phyloP scores from a whole-genome alignment of 1,140 invertebrate species.

The Formica exsecta region DNA sequence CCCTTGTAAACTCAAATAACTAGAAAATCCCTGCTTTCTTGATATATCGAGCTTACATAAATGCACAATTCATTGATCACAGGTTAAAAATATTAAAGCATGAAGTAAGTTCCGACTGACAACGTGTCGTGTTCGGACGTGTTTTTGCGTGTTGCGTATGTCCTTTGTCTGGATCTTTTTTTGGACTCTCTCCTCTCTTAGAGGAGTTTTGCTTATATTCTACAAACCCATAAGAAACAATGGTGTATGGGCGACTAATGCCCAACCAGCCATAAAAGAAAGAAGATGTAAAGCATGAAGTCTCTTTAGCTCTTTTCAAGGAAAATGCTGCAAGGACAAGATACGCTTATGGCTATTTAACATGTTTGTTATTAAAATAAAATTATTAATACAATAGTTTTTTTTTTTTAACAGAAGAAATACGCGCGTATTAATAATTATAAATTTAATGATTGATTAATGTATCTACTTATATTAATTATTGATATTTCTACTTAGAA shows the following conservation, averaged over 20 bases:
- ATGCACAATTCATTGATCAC: constrained; percentile 55
- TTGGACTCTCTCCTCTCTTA: too few species aligned
- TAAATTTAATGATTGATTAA: not conserved
- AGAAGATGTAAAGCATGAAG: not conserved
- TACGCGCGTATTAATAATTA: not conserved
- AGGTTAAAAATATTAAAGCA: constrained; percentile 41
- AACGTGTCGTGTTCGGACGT: too few species aligned
- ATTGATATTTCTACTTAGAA: too few species aligned
- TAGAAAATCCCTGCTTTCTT: constrained; percentile 24
- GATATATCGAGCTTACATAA: not conserved
- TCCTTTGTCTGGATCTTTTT: too few species aligned
- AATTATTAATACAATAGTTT: not conserved
- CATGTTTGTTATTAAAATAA: not conserved
- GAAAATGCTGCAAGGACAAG: not conserved
- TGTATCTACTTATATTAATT: too few species aligned
- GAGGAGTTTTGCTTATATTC: too few species aligned
- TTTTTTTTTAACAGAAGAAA: not conserved
- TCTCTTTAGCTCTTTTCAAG: not conserved
- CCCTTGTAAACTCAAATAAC: constrained; percentile 35
- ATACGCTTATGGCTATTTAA: constrained; percentile 23
- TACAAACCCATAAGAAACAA: too few species aligned
- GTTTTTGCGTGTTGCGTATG: too few species aligned
- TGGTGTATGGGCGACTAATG: too few species aligned
- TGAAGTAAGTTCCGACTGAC: not conserved
- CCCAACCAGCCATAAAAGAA: too few species aligned